Evolutionary conservation across 1,140 invertebrate species (phyloP).

Genomic region (Penaeus vannamei): DNA sequence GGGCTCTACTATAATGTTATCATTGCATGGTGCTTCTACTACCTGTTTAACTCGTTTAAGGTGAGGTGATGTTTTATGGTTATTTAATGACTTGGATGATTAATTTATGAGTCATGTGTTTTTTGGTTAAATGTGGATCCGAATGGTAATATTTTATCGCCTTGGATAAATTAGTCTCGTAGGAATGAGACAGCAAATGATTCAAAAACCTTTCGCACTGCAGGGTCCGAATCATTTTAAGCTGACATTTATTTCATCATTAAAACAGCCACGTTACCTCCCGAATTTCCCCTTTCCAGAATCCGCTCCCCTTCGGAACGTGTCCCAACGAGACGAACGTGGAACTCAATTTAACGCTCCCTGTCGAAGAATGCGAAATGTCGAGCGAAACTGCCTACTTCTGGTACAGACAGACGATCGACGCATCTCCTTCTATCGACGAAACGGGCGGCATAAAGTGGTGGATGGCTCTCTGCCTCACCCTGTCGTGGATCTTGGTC

Average conservation of each 20-base stretch:
- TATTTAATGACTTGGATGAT: too few relatives aligned
- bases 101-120: too few relatives aligned
- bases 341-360: constrained; percentile 67
- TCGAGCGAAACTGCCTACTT: constrained; percentile 90
- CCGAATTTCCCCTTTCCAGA: constrained; percentile 72
- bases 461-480: constrained; percentile 94
- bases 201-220: too few relatives aligned
- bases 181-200: too few relatives aligned
- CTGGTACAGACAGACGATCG: constrained; percentile 89
- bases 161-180: too few relatives aligned
- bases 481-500: constrained; percentile 94
- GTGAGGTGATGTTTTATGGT: constrained; percentile 74
- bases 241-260: too few relatives aligned
- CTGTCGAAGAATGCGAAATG: constrained; percentile 81
- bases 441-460: constrained; percentile 86
- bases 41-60: constrained; percentile 90
- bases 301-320: constrained; percentile 85
- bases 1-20: constrained; percentile 97
- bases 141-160: too few relatives aligned
- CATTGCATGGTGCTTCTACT: constrained; percentile 98
- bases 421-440: constrained; percentile 86
- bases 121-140: too few relatives aligned
- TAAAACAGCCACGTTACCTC: background rate
- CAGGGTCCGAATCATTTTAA: too few relatives aligned
- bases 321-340: constrained; percentile 77